Evolutionary conservation across 2,888 invertebrate species (phyloP), one percentile per base, ranked within the genome.

Genomic region (Palloptera scutellata): DNA sequence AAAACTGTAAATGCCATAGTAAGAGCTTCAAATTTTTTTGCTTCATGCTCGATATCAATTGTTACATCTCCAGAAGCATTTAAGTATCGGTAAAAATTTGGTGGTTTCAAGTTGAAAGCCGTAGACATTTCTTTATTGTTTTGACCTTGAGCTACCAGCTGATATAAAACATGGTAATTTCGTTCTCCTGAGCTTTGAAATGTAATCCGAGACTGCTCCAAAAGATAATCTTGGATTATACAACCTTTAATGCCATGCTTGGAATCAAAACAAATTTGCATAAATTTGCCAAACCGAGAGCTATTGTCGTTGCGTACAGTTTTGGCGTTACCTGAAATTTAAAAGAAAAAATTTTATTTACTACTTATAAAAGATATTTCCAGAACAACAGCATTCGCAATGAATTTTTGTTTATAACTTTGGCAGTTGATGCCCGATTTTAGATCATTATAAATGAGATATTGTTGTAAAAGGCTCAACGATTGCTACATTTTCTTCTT

Each of bases 271-370:
- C 96, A 94, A 9, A 96, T 94, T 86, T 96, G 96, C 88, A 96
- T 96, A 83, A 96, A 96, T 86, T 96, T 96, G n/a, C 96, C 96
- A 84, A 96, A 96, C 11, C 96, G 89, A 51, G 94, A 94, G 13
- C 95, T 95, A 84, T 96, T 96, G 85, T 96, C 96, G 81, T 96
- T 96, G 58, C 96, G 89, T 12, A 96, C 93, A 0, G 96, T 96
- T 86, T 95, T 96, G 1, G 96, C 96, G 86, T 96, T 96, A 65
- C 95, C 95, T 95, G 82, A 43, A 82, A 79, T 58, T 67, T 70
- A 77, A 72, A 68, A 66, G 6, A 15, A 10, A n/a, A 11, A 6
- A 48, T 13, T 48, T 8, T 10, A 30, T 48, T 48, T n/a, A 48
- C 3, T 15, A 10, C 5, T 5, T 48, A 11, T 4, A 4, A 48